Evolutionary conservation across 2,888 invertebrate genomes (phyloP).

Genomic region (Idaea dimidiata): DNA sequence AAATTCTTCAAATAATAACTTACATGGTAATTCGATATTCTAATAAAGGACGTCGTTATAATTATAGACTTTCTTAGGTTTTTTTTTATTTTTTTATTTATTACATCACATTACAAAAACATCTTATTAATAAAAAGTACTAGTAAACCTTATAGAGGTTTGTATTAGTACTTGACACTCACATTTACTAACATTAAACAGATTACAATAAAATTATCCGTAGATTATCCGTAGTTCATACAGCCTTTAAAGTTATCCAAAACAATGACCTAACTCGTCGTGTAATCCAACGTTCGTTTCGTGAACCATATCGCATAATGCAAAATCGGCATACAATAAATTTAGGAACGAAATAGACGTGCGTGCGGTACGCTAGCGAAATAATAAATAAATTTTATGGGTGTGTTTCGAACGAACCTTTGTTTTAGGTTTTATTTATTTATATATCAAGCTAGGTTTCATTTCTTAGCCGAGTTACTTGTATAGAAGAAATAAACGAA

Average conservation of each 20-base stretch:
- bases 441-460: conserved; percentile 31
- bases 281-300: conserved; percentile 29
- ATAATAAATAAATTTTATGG: conserved; percentile 73
- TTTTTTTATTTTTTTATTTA: too few relatives aligned
- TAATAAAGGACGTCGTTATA: too few relatives aligned
- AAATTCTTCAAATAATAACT: too few relatives aligned
- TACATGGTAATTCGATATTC: too few relatives aligned
- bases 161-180: too few relatives aligned
- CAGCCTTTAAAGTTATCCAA: background rate
- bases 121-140: too few relatives aligned
- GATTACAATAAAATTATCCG: too few relatives aligned
- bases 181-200: too few relatives aligned
- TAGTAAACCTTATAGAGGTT: too few relatives aligned
- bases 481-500: conserved; percentile 4
- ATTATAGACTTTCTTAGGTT: too few relatives aligned
- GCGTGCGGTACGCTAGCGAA: conserved; percentile 60
- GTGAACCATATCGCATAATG: conserved; percentile 56
- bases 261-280: background rate
- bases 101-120: too few relatives aligned
- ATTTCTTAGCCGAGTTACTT: background rate
- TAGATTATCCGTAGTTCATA: too few relatives aligned
- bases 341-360: conserved; percentile 68
- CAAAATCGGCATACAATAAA: conserved; percentile 70
- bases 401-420: conserved; percentile 42
- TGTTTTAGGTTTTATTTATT: conserved; percentile 46